Conservation (phyloP, 2,888 invertebrate genomes). For the Agrenia bidenticulata region DNA sequence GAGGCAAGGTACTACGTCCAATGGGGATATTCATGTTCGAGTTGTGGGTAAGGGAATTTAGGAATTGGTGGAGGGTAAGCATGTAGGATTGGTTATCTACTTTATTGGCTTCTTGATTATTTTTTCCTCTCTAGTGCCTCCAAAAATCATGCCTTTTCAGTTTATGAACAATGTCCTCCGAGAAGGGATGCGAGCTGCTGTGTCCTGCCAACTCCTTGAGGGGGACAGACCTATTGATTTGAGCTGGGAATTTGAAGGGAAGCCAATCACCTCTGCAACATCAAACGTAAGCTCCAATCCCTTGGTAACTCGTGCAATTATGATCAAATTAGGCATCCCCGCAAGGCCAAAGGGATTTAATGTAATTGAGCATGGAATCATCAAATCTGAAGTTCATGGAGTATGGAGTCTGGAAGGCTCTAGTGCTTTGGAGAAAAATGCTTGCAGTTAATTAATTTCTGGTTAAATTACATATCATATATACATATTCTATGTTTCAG, state of each 20-base stretch:
- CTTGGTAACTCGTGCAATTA: too few relatives aligned
- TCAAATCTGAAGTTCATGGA: too few relatives aligned
- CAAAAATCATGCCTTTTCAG: conserved; percentile 80
- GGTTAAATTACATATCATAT: too few relatives aligned
- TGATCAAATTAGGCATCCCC: too few relatives aligned
- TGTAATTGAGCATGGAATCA: too few relatives aligned
- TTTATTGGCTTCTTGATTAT: neutral
- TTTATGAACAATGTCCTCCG: conserved; percentile 76
- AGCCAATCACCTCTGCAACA: conserved; percentile 63
- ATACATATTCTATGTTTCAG: too few relatives aligned
- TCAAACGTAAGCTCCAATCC: conserved; percentile 16
- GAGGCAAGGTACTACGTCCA: conserved; percentile 75
- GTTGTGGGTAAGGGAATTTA: conserved; percentile 58
- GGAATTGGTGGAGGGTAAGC: neutral
- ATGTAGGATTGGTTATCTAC: too few relatives aligned
- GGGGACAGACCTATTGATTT: conserved; percentile 90
- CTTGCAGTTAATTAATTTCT: too few relatives aligned
- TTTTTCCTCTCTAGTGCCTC: conserved; percentile 65
- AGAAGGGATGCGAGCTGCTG: conserved; percentile 73
- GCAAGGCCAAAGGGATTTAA: too few relatives aligned
- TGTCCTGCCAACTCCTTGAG: conserved; percentile 86
- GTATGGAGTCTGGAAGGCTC: too few relatives aligned
- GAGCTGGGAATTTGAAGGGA: conserved; percentile 86
- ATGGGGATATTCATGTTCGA: conserved; percentile 61
- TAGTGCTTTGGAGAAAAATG: too few relatives aligned